Base-by-base conservation (phyloP, 2,797 vertebrate genomes). In the Avahi laniger region DNA sequence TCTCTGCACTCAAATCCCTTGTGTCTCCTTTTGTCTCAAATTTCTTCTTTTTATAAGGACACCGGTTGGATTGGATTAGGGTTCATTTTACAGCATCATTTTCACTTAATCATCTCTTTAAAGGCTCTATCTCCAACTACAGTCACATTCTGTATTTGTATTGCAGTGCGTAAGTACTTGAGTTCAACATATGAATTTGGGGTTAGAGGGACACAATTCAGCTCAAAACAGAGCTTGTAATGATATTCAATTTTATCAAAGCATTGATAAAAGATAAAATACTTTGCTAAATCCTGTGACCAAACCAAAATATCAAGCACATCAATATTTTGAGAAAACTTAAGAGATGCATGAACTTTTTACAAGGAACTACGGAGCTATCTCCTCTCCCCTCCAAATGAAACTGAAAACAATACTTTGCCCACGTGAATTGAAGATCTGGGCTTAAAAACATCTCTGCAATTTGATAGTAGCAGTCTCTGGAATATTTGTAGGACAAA, bases 321-420 rank as follows among this genome's bases (percentile, higher is more conserved):
- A 61, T 93, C 15, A 59, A 20, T 35, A 65, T 89, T 86, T 90
- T 10, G 46, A 85, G 57, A 80, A 24, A 84, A 69, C 57, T 79
- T n/a, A 76, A 50, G 70, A n/a, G 73, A 5, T 83, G 2, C 15
- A 57, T 75, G 69, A 54, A 48, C 76, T 50, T 3, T 86, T 81
- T 96, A 95, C 63, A 69, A 73, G 46, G 2, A 61, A 72, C 0
- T 33, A 2, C 1, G 24, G 20, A 5, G 6, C 7, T 50, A 33
- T 69, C 38, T 93, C 72, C 57, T 93, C 7, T 75, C 4, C 14
- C 54, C 24, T 65, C 41, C 50, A 87, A 57, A 81, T 61, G 30
- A 33, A 79, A 63, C 43, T 85, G 70, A 92, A 95, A 96, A 94
- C 4, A 69, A 52, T 38, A 82, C 33, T 86, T 93, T 63, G 3